A percentile compares a stretch with the other conserved stretches of the same genome.
These are phyloP conservation scores for Pelecanus crispus DNA, from an alignment of 2,113 vertebrate genomes.

Conservation along the genomic window DNA sequence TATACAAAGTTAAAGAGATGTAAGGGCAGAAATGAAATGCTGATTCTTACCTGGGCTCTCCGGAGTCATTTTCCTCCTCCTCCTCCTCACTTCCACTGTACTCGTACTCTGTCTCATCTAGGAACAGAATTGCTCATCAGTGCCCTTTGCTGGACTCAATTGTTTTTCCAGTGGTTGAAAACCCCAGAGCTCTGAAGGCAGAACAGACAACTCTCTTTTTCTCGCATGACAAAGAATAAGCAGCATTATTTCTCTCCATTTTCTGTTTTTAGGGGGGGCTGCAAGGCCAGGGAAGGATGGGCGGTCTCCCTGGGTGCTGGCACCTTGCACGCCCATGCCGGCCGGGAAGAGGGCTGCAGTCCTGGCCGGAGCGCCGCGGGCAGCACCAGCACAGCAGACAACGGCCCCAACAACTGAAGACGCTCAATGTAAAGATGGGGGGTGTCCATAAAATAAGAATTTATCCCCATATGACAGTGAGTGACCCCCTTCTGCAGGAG, in stretches of 20 bases:
- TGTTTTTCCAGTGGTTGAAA: constrained; percentile 29
- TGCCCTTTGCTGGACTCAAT: constrained; percentile 22
- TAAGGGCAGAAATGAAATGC: background rate
- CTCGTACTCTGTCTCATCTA: constrained; percentile 97
- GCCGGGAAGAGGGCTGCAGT: background rate
- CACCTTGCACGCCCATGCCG: background rate
- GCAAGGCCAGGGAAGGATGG: background rate
- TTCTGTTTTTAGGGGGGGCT: background rate
- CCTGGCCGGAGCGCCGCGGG: fast-evolving
- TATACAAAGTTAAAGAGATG: background rate
- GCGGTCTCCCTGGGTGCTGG: background rate
- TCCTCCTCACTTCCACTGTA: constrained; percentile 99
- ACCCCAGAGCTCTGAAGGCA: background rate
- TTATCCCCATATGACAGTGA: background rate
- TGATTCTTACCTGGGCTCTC: constrained; percentile 88
- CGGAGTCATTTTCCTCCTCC: constrained; percentile 93
- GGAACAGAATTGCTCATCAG: constrained; percentile 61
- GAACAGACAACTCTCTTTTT: background rate
- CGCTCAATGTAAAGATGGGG: background rate
- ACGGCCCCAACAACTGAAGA: background rate
- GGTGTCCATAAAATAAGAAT: background rate
- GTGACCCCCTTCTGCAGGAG: background rate
- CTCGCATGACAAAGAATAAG: background rate
- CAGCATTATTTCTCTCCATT: background rate
- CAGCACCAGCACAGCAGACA: background rate